Base-by-base conservation (phyloP, 2,797 vertebrate species). In the Semaprochilodus insignis region DNA sequence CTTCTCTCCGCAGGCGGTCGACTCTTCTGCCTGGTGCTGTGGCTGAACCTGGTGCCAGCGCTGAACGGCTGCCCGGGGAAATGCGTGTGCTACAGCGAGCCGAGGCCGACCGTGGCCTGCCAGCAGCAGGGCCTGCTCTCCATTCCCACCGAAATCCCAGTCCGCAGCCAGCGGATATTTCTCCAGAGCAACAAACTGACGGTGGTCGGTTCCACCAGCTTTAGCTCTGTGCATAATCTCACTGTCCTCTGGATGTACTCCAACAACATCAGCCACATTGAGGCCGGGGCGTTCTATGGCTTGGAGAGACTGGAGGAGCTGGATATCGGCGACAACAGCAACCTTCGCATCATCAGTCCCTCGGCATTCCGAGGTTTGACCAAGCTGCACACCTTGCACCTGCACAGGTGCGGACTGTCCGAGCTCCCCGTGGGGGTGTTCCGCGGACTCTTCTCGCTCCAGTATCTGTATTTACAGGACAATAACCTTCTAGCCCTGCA, bases 381-480 rank as follows among this genome's bases (percentile, higher is more conserved):
- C 66, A 98, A 97, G 92, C 94, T 99, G 74, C 98, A 97, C 85
- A 99, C 96, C 5, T 94, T 99, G 80, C 98, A 98, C 87, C 93
- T 99, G 88, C 97, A 99, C 93, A 96, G 97, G 79, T 99, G 98
- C 1, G 98, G 98, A 71, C 93, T 99, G 83, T 96, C 95, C 73
- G 97, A 98, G 84, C 94, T 99, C 76, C 96, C 97, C 1, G 95
- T 95, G 0, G 97, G 96, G 13, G 97, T 98, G 81, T 99, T 99
- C 90, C 90, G 93, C 7, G 97, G 97, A 77, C 94, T 99, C 88
- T 97, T 96, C 80, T 98, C 98, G 17, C 93, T 99, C 86, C 98
- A 99, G 91, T 97, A 99, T 90, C 97, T 99, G 89, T 99, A 97
- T 90, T 95, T 99, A 87, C 97, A 99, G 94, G 97, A 99, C 91